Conservation (phyloP, 92 coral and sea anemone genomes). For the Phenganax marumi region DNA sequence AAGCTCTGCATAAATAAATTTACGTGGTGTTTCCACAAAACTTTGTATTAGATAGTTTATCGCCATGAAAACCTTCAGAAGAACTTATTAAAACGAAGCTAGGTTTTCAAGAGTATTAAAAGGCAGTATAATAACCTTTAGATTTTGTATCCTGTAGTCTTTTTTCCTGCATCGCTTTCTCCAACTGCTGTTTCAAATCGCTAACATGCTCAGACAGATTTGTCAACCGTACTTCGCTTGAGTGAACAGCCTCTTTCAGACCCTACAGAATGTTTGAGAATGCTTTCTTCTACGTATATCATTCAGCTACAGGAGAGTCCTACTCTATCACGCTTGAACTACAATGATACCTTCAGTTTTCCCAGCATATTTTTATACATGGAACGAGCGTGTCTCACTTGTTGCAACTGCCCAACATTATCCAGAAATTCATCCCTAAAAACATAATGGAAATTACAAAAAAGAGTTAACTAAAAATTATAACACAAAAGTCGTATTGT, state of each 20-base stretch:
- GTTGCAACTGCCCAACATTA: constrained; percentile 69
- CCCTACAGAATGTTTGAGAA: background rate
- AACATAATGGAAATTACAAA: background rate
- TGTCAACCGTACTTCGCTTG: constrained; percentile 27
- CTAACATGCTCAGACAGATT: constrained; percentile 7
- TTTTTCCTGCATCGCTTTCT: constrained; percentile 20
- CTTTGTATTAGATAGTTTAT: too few species aligned
- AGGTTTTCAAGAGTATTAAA: background rate
- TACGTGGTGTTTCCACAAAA: too few species aligned
- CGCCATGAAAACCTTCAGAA: too few species aligned
- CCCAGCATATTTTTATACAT: constrained; percentile 78
- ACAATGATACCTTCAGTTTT: constrained; percentile 69
- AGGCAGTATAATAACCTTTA: background rate
- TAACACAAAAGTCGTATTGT: too few species aligned
- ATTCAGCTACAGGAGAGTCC: background rate
- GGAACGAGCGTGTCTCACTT: constrained; percentile 69
- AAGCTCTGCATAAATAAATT: too few species aligned
- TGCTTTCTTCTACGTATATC: background rate
- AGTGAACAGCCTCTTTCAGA: constrained; percentile 31
- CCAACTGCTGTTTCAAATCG: constrained; percentile 13
- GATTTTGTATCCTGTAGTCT: background rate
- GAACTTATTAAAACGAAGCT: too few species aligned
- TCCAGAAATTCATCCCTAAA: constrained; percentile 84
- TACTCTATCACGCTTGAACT: background rate
- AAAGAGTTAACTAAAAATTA: background rate